Evolutionary conservation across 1,140 invertebrate species (phyloP), one percentile per base, ranked within the genome.

Genomic region (Rhopalosiphum maidis): DNA sequence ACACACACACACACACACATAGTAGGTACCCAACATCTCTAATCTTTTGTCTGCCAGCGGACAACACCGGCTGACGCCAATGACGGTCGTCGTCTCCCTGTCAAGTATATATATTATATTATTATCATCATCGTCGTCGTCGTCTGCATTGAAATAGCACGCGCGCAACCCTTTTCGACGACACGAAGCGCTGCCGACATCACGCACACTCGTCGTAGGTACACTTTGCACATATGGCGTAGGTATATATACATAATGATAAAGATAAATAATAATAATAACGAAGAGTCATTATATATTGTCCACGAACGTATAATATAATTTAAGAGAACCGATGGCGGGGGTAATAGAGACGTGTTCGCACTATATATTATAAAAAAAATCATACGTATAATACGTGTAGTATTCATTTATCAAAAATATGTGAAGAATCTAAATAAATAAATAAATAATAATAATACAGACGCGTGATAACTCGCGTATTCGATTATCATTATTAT

Each of bases 401-500:
- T 35, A 90, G 35, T 8, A 6, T 41, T 60, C 51, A 90, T 90
- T 90, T 60, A 90, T 90, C 89, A 90, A 90, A 41, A 90, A 60
- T 55, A 37, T 55, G 89, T 43, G 54, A 68, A 90, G 48, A 90
- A 90, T 90, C 68, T 90, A 30, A 68, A 90, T 90, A 90, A 68
- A 55, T 90, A 90, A 68, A 55, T 60, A 43, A 68, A 77, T 77
- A 77, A 77, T 68, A 68, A 68, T n/a, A 77, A 77, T n/a, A 77
- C 60, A 77, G 60, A 77, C 60, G 60, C 60, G 60, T 77, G 60
- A 77, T 68, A 68, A 68, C 60, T 68, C 11, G 60, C 60, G 60
- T n/a, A 23, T 54, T 54, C 48, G 48, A 18, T 21, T 54, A 54
- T 54, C 18, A 68, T 77, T 77, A 77, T 77, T n/a, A 86, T 37